phyloP scores from a whole-genome alignment of 2,888 invertebrate genomes.

The Parelbella ahira region DNA sequence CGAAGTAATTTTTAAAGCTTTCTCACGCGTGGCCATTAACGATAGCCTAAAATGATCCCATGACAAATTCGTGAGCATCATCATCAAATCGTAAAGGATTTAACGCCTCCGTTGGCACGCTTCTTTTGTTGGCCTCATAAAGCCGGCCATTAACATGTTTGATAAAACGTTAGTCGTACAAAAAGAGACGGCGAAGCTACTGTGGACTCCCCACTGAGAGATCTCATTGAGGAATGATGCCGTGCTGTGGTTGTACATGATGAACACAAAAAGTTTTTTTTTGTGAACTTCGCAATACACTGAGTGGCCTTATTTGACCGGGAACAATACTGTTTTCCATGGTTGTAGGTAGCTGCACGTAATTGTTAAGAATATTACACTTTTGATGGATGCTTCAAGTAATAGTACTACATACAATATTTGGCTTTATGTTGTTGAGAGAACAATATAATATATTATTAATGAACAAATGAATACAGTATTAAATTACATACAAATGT shows the following conservation, averaged over 20 bases:
- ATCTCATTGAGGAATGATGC: slow-evolving; percentile 59
- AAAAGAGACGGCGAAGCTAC: slow-evolving; percentile 74
- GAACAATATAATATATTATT: no score
- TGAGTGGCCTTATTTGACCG: slow-evolving; percentile 49
- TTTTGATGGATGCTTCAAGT: no score
- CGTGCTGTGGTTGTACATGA: slow-evolving; percentile 63
- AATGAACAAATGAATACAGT: no score
- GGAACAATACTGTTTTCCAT: slow-evolving; percentile 28
- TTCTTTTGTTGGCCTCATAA: slow-evolving; percentile 77
- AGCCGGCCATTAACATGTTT: slow-evolving; percentile 79
- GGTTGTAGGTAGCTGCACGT: background rate
- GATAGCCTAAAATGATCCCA: slow-evolving; percentile 47
- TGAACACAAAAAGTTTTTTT: slow-evolving; percentile 52
- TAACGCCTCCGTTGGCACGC: slow-evolving; percentile 80
- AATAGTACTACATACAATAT: no score
- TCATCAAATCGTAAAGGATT: slow-evolving; percentile 79
- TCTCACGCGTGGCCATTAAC: slow-evolving; percentile 32
- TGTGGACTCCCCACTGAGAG: slow-evolving; percentile 68
- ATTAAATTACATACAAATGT: no score
- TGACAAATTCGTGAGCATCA: slow-evolving; percentile 74
- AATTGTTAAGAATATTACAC: background rate
- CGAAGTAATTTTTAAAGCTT: slow-evolving; percentile 9
- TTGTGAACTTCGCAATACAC: no score
- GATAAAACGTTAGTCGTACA: slow-evolving; percentile 74
- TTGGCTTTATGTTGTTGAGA: no score